phyloP scores from a whole-genome alignment of 2,113 vertebrate genomes.

The Microcebus murinus region DNA sequence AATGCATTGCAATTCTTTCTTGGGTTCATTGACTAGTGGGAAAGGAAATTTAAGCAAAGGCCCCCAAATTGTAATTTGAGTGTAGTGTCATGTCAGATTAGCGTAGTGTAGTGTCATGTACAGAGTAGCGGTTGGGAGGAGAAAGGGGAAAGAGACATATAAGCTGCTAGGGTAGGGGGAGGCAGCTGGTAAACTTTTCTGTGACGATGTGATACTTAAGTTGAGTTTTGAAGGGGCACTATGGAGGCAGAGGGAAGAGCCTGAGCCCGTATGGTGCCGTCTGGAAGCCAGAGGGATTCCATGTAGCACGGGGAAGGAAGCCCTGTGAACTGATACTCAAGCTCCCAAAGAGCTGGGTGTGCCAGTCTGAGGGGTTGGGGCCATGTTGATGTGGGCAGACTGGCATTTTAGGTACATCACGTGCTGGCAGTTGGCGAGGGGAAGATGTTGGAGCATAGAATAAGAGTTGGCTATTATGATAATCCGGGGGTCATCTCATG shows the following conservation, averaged over 20 bases:
- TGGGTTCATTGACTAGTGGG: background rate
- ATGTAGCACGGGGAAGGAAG: accelerated
- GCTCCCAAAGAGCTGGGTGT: background rate
- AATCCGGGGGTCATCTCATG: background rate
- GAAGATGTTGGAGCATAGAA: background rate
- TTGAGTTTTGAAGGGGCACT: background rate
- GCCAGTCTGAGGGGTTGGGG: accelerated
- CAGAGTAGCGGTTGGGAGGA: background rate
- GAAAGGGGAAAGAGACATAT: background rate
- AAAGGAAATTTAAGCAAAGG: background rate
- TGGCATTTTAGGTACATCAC: background rate
- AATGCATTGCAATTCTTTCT: background rate
- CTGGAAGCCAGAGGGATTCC: background rate
- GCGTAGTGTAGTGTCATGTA: background rate
- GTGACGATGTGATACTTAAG: background rate
- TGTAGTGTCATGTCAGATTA: background rate
- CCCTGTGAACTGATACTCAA: accelerated
- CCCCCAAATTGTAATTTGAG: background rate
- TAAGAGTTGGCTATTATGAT: background rate
- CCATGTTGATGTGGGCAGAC: accelerated
- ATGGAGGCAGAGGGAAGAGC: background rate
- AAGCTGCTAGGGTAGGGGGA: background rate
- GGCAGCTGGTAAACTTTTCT: background rate
- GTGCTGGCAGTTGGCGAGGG: no score
- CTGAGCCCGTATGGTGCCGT: accelerated